Base-by-base conservation (phyloP, 92 coral and sea anemone species). In the Umimayanthus kanabou region DNA sequence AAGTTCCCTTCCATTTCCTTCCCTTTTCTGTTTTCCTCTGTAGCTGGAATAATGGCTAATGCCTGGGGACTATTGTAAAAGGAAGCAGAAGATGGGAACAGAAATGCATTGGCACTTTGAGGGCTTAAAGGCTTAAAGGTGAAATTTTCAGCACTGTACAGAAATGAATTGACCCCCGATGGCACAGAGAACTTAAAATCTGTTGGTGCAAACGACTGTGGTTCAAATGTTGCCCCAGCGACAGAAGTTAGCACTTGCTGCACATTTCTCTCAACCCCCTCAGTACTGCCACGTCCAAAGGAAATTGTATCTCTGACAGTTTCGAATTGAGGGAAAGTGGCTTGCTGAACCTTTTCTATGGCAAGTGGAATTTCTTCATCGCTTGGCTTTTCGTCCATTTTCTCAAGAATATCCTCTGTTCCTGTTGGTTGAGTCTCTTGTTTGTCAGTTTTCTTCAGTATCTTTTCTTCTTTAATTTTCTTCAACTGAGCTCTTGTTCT, bases 121-220 rank as follows among this genome's bases (percentile, higher is more conserved):
- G 99, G 98, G 33, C 97, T 95, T 39, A 97, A 92, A 1, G 99
- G 99, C 79, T 91, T 86, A 87, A 97, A 95, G 55, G 88, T 91
- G 88, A 97, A 97, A 3, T 89, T 85, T 66, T 90, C 84, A 18
- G 94, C 91, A 50, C 53, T 89, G 81, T 89, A 80, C 16, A 71
- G 80, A 85, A 97, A 97, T 26, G 97, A 90, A 47, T 87, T 85
- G 28, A 97, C 88, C 23, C 99, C 99, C 57, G 85, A 66, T 9
- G 99, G 99, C 0, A 89, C 97, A 30, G 92, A 88, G 88, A 97
- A 97, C 64, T 89, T 88, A 43, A 95, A 96, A 88, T 92, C 90
- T 49, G 85, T 66, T 42, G 98, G 98, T 47, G 96, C 96, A 91
- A 95, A 87, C n/a, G 98, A 93, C 64, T 81, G 77, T 29, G 78